Evolutionary conservation across 2,113 vertebrate species (phyloP).

Genomic region (Excalfactoria chinensis): DNA sequence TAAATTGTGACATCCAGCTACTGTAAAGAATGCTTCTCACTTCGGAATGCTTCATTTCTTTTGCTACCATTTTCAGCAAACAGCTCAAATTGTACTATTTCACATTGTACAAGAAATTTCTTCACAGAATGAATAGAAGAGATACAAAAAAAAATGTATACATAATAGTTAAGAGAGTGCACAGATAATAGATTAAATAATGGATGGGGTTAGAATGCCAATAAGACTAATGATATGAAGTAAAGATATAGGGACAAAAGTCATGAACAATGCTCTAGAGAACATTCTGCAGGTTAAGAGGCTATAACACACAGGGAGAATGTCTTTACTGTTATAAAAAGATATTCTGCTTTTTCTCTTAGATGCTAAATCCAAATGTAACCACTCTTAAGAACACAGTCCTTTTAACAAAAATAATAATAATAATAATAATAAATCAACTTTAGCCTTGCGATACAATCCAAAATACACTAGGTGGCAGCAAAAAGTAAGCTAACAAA

Average conservation of each 20-base stretch:
- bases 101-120: neutral
- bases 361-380: neutral
- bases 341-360: neutral
- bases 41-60: neutral
- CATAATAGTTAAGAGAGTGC: neutral
- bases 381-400: neutral
- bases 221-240: neutral
- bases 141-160: neutral
- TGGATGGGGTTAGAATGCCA: neutral
- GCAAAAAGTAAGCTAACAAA: conserved; percentile 73
- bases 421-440: no score
- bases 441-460: neutral
- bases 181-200: neutral
- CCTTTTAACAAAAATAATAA: neutral
- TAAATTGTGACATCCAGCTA: neutral
- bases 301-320: neutral
- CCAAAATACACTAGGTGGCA: conserved; percentile 75
- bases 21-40: neutral
- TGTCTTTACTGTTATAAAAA: neutral
- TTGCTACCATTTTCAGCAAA: neutral
- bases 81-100: neutral
- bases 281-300: neutral
- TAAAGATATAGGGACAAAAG: neutral
- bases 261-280: neutral
- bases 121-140: neutral